Base-by-base conservation (phyloP, 2,888 invertebrate species). In the Kryphioiulus occultus region DNA sequence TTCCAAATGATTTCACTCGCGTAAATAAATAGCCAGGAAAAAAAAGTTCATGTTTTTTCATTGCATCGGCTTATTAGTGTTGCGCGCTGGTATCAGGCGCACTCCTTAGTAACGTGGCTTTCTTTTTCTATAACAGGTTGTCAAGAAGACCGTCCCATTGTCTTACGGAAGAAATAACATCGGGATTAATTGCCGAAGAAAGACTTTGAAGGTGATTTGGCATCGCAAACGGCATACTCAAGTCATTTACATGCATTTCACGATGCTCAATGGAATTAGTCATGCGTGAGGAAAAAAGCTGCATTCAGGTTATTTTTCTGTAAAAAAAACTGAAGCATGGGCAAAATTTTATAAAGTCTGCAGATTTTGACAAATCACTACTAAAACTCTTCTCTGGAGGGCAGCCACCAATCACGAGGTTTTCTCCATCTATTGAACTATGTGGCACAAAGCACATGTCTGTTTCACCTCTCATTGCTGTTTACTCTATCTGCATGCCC, bases 401-500 rank as follows among this genome's bases (percentile, higher is more conserved):
- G 10, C 26, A 47, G 47, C 3, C 47, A 17, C 47, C 47, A 17
- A 47, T 12, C 68, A 68, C 5, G 26, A 26, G 68, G 68, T 26
- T 22, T 26, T 68, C 68, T 26, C 68, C 68, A 68, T 26, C 68
- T 26, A 68, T 68, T 68, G 68, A 68, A 68, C 22, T 68, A 26
- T 68, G 7, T 4, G 2, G 35, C 7, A 35, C 78, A 26, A 15
- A 78, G 15, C 15, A 78, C 78, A 78, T 30, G 78, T 78, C 30
- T 78, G 30, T 15, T 78, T 78, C 78, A 78, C 78, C 30, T 78
- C 78, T 10, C 30, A 78, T 26, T 78, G 78, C 78, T 78, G 78
- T 78, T 78, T 78, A 26, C 30, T 30, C 30, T 30, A 78, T 78
- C 78, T 30, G 78, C 78, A 78, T 78, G 78, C 78, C 30, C 30